Conservation (phyloP, 2,113 vertebrate genomes). For the Otus sunia region DNA sequence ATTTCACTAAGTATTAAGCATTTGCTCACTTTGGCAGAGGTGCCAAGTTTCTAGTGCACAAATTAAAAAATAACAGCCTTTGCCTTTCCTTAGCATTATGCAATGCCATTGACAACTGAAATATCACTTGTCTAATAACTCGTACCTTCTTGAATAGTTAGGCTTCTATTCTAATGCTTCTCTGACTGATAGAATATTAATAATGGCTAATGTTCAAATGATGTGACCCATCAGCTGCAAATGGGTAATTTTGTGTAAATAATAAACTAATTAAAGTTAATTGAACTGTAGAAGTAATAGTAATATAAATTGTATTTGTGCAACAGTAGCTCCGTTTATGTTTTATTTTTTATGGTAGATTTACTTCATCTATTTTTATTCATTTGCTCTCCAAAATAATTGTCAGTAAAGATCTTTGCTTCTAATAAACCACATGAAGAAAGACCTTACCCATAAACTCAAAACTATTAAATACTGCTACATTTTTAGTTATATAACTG, state of each 20-base stretch:
- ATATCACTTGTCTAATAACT: background rate
- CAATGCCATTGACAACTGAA: background rate
- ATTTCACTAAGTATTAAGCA: background rate
- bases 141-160: background rate
- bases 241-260: conserved; percentile 14
- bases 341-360: conserved; percentile 6
- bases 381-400: background rate
- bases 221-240: background rate
- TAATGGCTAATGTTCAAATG: background rate
- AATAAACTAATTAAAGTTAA: conserved; percentile 1
- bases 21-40: background rate
- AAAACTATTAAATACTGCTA: background rate
- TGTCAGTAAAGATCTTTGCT: background rate
- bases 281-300: background rate
- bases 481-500: background rate
- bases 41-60: background rate
- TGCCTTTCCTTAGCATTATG: background rate
- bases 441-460: background rate
- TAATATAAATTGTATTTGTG: background rate
- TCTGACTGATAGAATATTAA: conserved; percentile 10
- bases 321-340: background rate
- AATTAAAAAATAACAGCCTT: background rate
- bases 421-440: background rate
- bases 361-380: background rate
- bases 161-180: background rate